Evolutionary conservation across 2,113 vertebrate species (phyloP).

Genomic region (Lamprologus speciosus): DNA sequence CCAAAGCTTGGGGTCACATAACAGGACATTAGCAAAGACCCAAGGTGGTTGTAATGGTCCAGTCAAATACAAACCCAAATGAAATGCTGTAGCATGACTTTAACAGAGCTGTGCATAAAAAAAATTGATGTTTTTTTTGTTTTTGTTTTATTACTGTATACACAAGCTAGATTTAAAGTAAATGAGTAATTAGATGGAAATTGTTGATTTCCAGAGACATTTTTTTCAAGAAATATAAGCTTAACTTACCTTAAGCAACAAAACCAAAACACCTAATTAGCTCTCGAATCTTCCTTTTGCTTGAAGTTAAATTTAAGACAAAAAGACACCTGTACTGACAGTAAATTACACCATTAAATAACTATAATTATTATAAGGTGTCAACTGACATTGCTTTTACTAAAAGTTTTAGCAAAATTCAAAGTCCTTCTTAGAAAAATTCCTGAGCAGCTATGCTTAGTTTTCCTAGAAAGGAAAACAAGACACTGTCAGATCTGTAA

Average conservation of each 20-base stretch:
- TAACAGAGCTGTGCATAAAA: neutral
- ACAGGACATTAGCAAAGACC: neutral
- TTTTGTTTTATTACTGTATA: neutral
- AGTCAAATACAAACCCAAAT: neutral
- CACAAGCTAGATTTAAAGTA: neutral
- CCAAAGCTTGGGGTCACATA: neutral
- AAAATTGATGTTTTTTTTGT: accelerated
- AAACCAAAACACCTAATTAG: neutral
- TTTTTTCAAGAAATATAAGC: neutral
- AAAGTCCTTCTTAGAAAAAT: neutral
- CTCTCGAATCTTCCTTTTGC: neutral
- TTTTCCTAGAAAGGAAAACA: neutral
- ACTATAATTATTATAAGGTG: neutral
- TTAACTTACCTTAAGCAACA: neutral
- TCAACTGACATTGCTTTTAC: neutral
- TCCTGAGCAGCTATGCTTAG: neutral
- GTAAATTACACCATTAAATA: neutral
- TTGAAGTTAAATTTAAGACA: neutral
- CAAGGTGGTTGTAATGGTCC: neutral
- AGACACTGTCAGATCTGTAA: neutral
- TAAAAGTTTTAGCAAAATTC: neutral
- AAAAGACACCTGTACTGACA: neutral
- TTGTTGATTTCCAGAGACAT: neutral
- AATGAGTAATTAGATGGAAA: neutral
- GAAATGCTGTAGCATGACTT: neutral